Evolutionary conservation across 92 coral and sea anemone genomes (phyloP).

Genomic region (Siderastrea siderea): DNA sequence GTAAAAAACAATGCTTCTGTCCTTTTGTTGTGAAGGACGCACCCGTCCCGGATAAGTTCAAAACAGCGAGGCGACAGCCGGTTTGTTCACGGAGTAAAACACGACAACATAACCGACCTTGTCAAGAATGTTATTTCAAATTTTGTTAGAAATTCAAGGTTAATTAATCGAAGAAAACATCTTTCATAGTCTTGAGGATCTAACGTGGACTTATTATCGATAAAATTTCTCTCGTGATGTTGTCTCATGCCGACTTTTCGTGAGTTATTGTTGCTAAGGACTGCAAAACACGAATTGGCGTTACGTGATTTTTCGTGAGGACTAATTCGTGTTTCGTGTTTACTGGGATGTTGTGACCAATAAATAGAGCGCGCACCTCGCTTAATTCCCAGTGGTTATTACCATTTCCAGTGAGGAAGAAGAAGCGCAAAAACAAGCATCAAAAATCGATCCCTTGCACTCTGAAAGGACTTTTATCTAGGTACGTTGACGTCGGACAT

Average conservation of each 20-base stretch:
- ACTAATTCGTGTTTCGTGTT: not conserved
- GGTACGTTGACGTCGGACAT: no score
- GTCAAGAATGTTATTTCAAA: no score
- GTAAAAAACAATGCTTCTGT: not conserved
- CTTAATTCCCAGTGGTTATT: not conserved
- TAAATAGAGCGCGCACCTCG: not conserved
- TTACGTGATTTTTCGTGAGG: not conserved
- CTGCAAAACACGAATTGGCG: not conserved
- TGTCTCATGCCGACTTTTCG: conserved; percentile 3
- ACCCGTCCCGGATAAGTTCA: not conserved
- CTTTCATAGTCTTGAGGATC: not conserved
- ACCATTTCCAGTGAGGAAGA: not conserved
- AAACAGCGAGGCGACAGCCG: not conserved
- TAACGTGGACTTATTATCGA: not conserved
- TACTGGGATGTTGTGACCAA: not conserved
- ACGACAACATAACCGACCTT: not conserved
- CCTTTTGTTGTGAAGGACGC: not conserved
- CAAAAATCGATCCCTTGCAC: not conserved
- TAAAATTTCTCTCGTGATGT: not conserved
- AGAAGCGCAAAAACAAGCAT: not conserved
- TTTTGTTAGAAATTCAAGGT: not conserved
- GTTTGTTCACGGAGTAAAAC: not conserved
- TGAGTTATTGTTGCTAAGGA: conserved; percentile 35
- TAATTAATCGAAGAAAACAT: no score
- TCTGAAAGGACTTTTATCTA: not conserved